phyloP scores from a whole-genome alignment of 2,797 vertebrate genomes.

The Masticophis lateralis region DNA sequence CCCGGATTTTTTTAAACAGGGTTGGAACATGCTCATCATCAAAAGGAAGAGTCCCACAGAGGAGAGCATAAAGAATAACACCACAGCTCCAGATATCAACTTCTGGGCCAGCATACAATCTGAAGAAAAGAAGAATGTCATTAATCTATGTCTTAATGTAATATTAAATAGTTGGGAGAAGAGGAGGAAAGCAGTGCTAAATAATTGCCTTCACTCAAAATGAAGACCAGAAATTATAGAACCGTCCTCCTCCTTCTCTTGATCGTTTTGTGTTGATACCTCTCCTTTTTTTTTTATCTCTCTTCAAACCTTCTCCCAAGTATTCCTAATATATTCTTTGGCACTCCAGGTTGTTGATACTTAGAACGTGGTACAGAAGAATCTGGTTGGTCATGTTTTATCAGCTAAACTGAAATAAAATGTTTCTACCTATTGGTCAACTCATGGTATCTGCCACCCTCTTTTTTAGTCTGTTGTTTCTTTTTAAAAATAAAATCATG shows the following conservation, averaged over 20 bases:
- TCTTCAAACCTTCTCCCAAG: background rate
- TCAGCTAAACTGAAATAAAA: background rate
- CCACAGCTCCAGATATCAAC: conserved; percentile 99
- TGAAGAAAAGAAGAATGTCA: conserved; percentile 41
- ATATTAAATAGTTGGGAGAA: background rate
- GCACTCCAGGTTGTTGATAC: background rate
- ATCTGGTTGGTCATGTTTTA: background rate
- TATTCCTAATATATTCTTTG: background rate
- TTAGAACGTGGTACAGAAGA: background rate
- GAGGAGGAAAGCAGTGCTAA: background rate
- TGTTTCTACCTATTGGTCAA: background rate
- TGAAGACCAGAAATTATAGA: background rate
- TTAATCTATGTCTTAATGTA: background rate
- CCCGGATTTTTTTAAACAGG: conserved; percentile 97
- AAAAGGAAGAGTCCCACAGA: conserved; percentile 97
- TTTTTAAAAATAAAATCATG: background rate
- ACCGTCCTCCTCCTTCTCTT: background rate
- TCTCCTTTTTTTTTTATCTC: background rate
- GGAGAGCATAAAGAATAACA: conserved; percentile 94
- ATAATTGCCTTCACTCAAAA: background rate
- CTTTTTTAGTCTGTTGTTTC: background rate
- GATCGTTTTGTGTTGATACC: background rate
- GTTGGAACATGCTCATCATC: conserved; percentile 97
- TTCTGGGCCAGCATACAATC: conserved; percentile 95
- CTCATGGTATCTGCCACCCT: background rate